phyloP scores from a whole-genome alignment of 1,140 invertebrate species.

The Scaptomyza pallida region DNA sequence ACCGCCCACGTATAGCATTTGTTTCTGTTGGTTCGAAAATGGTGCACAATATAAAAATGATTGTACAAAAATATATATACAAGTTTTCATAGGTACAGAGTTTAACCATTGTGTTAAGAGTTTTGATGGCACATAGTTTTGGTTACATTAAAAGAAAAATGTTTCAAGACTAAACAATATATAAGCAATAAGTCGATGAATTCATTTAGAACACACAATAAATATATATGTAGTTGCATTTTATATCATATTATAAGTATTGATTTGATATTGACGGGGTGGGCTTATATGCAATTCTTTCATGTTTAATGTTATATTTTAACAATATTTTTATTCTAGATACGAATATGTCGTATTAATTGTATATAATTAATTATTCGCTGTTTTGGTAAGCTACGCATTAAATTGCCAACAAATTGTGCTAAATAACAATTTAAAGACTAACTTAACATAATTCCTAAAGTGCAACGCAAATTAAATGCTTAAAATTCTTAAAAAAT shows the following conservation, averaged over 20 bases:
- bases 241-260: constrained; percentile 27
- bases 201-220: constrained; percentile 33
- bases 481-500: constrained; percentile 59
- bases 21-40: background rate
- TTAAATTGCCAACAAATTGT: constrained; percentile 63
- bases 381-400: constrained; percentile 69
- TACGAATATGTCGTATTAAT: constrained; percentile 19
- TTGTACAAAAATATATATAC: constrained; percentile 63
- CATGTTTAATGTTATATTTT: constrained; percentile 40
- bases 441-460: constrained; percentile 52
- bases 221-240: constrained; percentile 25
- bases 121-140: constrained; percentile 52
- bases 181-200: background rate
- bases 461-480: constrained; percentile 69
- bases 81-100: constrained; percentile 51
- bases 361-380: constrained; percentile 74
- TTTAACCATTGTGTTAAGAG: constrained; percentile 21
- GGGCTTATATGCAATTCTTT: constrained; percentile 64
- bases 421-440: constrained; percentile 66
- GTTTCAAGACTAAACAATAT: background rate
- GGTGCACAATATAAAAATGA: constrained; percentile 41
- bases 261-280: constrained; percentile 49
- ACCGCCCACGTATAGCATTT: background rate
- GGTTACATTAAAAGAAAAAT: constrained; percentile 20
- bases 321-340: constrained; percentile 19